A percentile compares a stretch with the other conserved stretches of the same genome.
phyloP scores from a whole-genome alignment of 2,797 vertebrate species.

The Bradypodion pumilum region DNA sequence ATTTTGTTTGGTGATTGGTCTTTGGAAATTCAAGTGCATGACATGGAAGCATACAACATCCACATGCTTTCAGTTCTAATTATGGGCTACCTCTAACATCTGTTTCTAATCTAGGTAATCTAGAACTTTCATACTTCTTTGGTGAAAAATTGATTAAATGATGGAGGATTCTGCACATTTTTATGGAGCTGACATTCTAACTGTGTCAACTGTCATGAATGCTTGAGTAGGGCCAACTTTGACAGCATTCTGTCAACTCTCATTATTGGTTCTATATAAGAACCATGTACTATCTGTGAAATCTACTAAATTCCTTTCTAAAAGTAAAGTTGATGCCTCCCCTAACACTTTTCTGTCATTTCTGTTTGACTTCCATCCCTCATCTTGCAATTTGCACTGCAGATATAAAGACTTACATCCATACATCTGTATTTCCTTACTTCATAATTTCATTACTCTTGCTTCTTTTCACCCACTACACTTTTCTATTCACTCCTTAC shows the following conservation, averaged over 20 bases:
- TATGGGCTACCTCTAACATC: too few species aligned
- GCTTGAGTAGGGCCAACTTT: too few species aligned
- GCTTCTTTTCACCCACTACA: too few species aligned
- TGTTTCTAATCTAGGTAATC: not conserved
- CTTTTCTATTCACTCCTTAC: not conserved
- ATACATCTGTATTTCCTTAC: not conserved
- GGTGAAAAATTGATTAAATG: not conserved
- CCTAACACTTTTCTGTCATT: not conserved
- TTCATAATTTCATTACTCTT: not conserved
- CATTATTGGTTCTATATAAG: too few species aligned
- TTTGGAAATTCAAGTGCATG: too few species aligned
- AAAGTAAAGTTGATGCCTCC: not conserved
- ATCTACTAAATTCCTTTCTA: not conserved
- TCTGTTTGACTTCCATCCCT: not conserved
- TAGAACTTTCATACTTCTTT: not conserved
- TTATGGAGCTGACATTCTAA: not conserved
- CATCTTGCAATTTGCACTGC: not conserved
- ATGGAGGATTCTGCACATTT: not conserved
- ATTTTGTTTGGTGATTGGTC: too few species aligned
- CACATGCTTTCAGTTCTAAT: too few species aligned
- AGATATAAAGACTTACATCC: not conserved
- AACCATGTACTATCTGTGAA: not conserved
- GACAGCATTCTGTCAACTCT: not conserved
- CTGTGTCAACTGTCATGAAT: not conserved
- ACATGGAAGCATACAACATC: too few species aligned